Percentiles rank a stretch among this genome's conserved stretches.
phyloP scores from a whole-genome alignment of 2,797 vertebrate species.

The Helicolenus hilgendorfi region DNA sequence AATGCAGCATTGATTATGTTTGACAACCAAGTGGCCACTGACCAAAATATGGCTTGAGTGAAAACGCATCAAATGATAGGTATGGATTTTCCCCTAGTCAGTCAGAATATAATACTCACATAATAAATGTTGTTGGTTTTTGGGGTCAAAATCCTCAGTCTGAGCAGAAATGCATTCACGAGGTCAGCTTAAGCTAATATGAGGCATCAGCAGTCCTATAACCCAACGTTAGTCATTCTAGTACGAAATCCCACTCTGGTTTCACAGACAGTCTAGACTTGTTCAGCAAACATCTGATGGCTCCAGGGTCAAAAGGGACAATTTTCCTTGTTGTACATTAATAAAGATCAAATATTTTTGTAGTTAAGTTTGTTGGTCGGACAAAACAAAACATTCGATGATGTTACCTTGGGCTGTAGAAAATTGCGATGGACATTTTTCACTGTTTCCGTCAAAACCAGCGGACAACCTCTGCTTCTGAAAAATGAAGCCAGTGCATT shows the following conservation, averaged over 20 bases:
- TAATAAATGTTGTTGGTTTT: not conserved
- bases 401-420: not conserved
- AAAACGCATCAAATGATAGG: not conserved
- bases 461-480: no score
- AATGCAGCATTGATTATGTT: not conserved
- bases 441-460: not conserved
- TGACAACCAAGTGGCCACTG: not conserved
- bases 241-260: not conserved
- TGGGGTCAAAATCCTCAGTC: not conserved
- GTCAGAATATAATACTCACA: not conserved
- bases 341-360: not conserved
- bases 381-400: not conserved
- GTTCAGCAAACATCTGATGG: not conserved
- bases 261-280: not conserved
- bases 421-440: not conserved
- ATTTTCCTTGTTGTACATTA: not conserved
- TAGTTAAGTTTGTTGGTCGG: not conserved
- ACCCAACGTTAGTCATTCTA: not conserved
- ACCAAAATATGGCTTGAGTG: not conserved
- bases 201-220: accelerated
- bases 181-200: not conserved
- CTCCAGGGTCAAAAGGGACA: not conserved
- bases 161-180: not conserved
- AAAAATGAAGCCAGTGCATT: no score
- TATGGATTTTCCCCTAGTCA: not conserved